Conservation (phyloP, 2,888 invertebrate species). For the Silvanus unidentatus region DNA sequence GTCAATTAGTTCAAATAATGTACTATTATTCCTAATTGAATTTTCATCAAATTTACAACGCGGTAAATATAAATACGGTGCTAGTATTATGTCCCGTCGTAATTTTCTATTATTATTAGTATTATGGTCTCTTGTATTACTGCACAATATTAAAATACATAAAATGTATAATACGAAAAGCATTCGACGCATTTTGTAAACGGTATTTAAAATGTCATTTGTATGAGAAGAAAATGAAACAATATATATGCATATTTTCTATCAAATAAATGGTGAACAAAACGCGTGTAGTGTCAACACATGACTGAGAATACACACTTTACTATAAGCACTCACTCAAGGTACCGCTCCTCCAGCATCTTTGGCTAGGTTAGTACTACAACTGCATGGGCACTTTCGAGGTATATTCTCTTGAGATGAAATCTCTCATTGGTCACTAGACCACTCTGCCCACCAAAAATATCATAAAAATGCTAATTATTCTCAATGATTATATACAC, state of each 20-base stretch:
- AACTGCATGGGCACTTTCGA: too few relatives aligned
- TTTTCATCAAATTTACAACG: conserved; percentile 41
- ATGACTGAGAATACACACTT: conserved; percentile 31
- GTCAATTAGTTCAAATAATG: conserved; percentile 31
- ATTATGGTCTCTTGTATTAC: background rate
- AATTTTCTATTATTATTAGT: background rate
- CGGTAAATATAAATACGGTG: conserved; percentile 27
- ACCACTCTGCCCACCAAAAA: conserved; percentile 37
- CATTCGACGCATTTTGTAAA: too few relatives aligned
- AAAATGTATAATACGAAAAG: too few relatives aligned
- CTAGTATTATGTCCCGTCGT: too few relatives aligned
- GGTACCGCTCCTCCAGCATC: conserved; percentile 38
- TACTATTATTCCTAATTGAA: conserved; percentile 35
- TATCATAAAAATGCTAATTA: conserved; percentile 18
- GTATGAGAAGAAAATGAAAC: too few relatives aligned
- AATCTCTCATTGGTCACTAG: conserved; percentile 40
- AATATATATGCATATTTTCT: too few relatives aligned
- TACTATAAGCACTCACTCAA: conserved; percentile 24
- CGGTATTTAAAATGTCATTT: too few relatives aligned
- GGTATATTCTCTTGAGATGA: conserved; percentile 32
- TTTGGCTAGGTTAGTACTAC: conserved; percentile 36
- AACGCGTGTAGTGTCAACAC: conserved; percentile 38
- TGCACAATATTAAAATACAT: conserved; percentile 8
- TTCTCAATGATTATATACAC: too few relatives aligned
- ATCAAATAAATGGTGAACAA: conserved; percentile 6